Conservation (phyloP, 2,797 vertebrate genomes). For the Tragelaphus eurycerus region DNA sequence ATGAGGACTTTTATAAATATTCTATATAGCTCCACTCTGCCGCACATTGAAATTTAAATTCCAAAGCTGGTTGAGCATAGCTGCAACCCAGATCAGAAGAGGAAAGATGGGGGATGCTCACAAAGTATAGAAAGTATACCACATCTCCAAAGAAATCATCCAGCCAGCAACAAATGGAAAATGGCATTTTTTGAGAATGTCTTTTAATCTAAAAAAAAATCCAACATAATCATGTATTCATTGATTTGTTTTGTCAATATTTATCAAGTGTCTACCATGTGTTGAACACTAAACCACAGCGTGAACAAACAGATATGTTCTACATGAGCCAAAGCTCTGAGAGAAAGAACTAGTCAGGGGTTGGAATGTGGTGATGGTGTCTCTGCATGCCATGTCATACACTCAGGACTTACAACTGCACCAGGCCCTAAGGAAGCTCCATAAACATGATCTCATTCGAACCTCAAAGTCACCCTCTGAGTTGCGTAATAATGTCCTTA, state of each 20-base stretch:
- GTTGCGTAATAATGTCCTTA: not conserved
- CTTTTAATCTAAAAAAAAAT: slow-evolving; percentile 23
- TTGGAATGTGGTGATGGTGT: not conserved
- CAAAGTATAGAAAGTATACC: slow-evolving; percentile 5
- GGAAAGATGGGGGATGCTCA: not conserved
- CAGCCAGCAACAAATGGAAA: slow-evolving; percentile 15
- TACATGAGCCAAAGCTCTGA: not conserved
- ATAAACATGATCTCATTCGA: not conserved
- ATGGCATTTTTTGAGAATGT: not conserved
- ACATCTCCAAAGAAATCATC: slow-evolving; percentile 35
- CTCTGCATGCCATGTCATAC: not conserved
- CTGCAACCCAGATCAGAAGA: not conserved
- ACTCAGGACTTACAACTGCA: not conserved
- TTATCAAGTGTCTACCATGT: not conserved
- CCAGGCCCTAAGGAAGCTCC: not conserved
- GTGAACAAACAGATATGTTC: not conserved
- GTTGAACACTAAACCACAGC: not conserved
- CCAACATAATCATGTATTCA: not conserved
- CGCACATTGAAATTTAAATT: slow-evolving; percentile 49
- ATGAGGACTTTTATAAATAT: slow-evolving; percentile 68
- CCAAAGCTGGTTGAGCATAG: not conserved
- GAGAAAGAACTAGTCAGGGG: not conserved
- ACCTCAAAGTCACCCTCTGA: not conserved
- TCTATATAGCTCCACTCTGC: slow-evolving; percentile 31
- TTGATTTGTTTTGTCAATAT: slow-evolving; percentile 3